Evolutionary conservation across 2,113 vertebrate genomes (phyloP).

Genomic region (Odontophorus gujanensis): DNA sequence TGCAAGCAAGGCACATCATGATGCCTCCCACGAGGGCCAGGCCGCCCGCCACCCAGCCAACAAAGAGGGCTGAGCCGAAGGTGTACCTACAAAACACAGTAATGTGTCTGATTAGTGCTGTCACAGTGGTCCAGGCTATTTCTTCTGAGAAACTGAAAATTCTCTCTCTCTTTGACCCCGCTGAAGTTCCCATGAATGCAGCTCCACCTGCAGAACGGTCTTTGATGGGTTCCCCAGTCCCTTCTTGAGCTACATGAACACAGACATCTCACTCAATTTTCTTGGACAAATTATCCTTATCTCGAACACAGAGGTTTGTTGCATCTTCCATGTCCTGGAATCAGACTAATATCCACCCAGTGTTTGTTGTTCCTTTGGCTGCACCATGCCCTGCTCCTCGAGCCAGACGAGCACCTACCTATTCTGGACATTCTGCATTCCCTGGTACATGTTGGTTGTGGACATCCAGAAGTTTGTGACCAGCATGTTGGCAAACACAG

Average conservation of each 20-base stretch:
- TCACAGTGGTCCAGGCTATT: neutral
- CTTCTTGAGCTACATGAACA: neutral
- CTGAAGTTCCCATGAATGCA: neutral
- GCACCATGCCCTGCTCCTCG: neutral
- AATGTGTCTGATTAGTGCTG: neutral
- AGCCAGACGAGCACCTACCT: conserved; percentile 66
- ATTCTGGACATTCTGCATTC: conserved; percentile 78
- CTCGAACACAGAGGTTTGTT: neutral
- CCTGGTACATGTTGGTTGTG: conserved; percentile 75
- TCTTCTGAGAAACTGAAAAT: rapidly evolving
- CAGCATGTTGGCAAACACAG: conserved; percentile 91
- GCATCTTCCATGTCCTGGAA: neutral
- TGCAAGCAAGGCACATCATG: conserved; percentile 90
- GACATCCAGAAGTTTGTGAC: conserved; percentile 91
- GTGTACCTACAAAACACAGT: conserved; percentile 83
- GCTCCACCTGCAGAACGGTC: too few relatives aligned
- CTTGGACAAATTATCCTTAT: neutral
- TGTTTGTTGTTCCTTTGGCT: neutral
- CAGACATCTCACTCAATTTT: neutral
- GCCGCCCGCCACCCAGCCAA: conserved; percentile 91
- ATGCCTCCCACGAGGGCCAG: conserved; percentile 85
- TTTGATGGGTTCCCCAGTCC: rapidly evolving
- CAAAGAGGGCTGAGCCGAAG: conserved; percentile 89
- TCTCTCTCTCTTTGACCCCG: neutral
- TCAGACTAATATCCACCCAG: neutral